A percentile compares a stretch with the other conserved stretches of the same genome.
These are phyloP conservation scores for Cephalopholis sonnerati DNA, from an alignment of 2,113 vertebrate genomes.

Conservation along the genomic window DNA sequence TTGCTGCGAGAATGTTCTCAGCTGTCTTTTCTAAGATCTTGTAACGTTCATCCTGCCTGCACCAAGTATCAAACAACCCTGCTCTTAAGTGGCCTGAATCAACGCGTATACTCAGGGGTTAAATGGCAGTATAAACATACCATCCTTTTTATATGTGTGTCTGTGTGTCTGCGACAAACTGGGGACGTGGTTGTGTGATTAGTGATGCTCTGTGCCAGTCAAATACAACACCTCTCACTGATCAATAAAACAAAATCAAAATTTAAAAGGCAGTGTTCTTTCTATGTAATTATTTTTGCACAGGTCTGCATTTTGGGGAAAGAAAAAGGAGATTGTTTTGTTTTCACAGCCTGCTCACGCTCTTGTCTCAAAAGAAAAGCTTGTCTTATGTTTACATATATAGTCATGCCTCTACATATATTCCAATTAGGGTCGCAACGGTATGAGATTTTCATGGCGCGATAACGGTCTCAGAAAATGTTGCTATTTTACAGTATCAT, in stretches of 20 bases:
- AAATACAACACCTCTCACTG: slow-evolving; percentile 6
- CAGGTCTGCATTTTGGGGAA: neutral
- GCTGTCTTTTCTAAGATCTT: slow-evolving; percentile 30
- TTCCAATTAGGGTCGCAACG: too few relatives aligned
- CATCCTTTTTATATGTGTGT: slow-evolving; percentile 31
- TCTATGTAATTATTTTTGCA: neutral
- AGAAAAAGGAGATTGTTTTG: too few relatives aligned
- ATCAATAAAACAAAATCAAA: slow-evolving; percentile 51
- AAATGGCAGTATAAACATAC: neutral
- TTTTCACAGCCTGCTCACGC: too few relatives aligned
- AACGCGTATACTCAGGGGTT: slow-evolving; percentile 54
- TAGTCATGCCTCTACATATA: too few relatives aligned
- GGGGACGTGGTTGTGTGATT: slow-evolving; percentile 20
- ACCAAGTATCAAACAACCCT: slow-evolving; percentile 17
- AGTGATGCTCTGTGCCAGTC: slow-evolving; percentile 6
- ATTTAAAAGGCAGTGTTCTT: slow-evolving; percentile 4
- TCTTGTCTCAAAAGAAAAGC: too few relatives aligned
- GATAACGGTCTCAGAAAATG: too few relatives aligned
- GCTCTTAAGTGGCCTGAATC: slow-evolving; percentile 43
- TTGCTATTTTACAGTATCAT: too few relatives aligned
- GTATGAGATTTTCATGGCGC: too few relatives aligned
- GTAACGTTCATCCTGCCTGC: neutral
- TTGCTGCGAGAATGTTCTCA: slow-evolving; percentile 4
- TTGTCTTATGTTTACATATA: neutral
- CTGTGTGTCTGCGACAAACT: slow-evolving; percentile 18